Evolutionary conservation across 2,888 invertebrate genomes (phyloP), one percentile per base, ranked within the genome.

Genomic region (Noctua comes): DNA sequence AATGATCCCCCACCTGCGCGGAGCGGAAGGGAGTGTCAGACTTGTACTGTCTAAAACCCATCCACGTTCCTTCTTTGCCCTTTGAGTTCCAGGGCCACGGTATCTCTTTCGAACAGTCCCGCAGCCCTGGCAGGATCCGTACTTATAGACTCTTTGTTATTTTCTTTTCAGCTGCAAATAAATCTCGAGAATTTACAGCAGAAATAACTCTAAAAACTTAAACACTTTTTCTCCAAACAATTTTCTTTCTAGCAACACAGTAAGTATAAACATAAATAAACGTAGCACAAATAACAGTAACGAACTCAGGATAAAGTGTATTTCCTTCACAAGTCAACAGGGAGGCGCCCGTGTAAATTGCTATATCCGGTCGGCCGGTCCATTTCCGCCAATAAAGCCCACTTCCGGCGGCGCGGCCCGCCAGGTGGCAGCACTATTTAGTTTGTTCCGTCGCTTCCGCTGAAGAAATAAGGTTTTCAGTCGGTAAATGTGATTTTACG

Each of bases 401-500:
- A 90, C 91, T 94, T 95, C 95, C 95, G 94, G 90, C 77, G 78
- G 54, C 73, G 40, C 82, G 84, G 62, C 62, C 80, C 76, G 89
- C 87, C 94, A 95, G 94, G 95, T 95, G 94, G 91, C 93, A 92
- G 83, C 92, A 95, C 94, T 95, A 95, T 94, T 93, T 92, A 94
- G 93, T 94, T 94, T 93, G 90, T 91, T 87, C 82, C 88, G 84
- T 79, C 90, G 89, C 90, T 88, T 91, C 88, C 88, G 83, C 83
- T 80, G 51, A 82, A 90, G 84, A 85, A 90, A 86, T 80, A 81
- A 86, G 80, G 78, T 87, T 89, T 87, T 84, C 79, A 79, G 76
- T 18, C 74, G 77, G 88, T 78, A 89, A 90, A 91, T 87, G 69
- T 80, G 73, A 87, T 90, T 90, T 88, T 69, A 64, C 80, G 89